phyloP scores from a whole-genome alignment of 2,797 vertebrate species.

The Orestias chungarensis region DNA sequence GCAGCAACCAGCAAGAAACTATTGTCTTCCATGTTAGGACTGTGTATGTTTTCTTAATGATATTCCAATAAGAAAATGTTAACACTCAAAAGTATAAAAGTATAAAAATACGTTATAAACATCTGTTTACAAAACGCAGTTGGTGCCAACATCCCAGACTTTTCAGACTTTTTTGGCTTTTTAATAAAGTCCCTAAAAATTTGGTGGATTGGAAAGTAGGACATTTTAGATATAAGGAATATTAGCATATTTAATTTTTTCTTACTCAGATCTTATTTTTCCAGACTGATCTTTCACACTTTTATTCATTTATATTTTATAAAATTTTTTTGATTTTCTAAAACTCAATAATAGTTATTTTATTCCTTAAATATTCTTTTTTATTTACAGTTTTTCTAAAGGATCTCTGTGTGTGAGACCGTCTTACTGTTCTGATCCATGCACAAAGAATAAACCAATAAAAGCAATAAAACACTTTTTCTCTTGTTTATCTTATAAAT shows the following conservation, averaged over 20 bases:
- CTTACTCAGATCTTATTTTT: background rate
- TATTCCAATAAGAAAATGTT: background rate
- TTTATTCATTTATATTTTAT: no score
- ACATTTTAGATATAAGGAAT: no score
- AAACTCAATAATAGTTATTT: background rate
- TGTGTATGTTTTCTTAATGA: background rate
- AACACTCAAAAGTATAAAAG: background rate
- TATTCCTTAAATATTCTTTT: background rate
- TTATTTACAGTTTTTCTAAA: background rate
- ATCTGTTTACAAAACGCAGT: background rate
- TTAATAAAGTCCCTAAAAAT: background rate
- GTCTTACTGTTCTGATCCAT: constrained; percentile 28
- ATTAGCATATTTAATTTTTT: background rate
- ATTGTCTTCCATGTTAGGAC: background rate
- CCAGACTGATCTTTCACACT: background rate
- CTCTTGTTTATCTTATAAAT: constrained; percentile 4
- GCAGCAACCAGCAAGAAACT: background rate
- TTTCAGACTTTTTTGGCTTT: background rate
- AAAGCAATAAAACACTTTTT: constrained; percentile 30
- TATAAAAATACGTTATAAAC: no score
- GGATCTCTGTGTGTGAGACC: background rate
- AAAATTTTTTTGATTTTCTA: background rate
- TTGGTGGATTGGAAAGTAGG: background rate
- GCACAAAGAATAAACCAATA: constrained; percentile 31
- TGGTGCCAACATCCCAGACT: background rate